These are phyloP conservation scores for Drosophila kambysellisi DNA, from an alignment of 2,888 invertebrate genomes.

Conservation along the genomic window DNA sequence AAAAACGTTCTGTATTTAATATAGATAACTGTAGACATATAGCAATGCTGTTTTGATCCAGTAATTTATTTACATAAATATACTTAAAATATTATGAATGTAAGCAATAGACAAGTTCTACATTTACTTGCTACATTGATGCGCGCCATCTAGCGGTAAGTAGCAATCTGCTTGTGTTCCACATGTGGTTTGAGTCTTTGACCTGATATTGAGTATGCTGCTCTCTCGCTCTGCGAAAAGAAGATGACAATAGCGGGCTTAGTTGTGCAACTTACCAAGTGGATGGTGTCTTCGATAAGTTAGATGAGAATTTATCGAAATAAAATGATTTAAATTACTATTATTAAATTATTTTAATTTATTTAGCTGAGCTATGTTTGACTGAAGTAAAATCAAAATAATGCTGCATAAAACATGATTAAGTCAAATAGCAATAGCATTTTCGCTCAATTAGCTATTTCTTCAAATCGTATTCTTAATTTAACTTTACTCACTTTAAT, in stretches of 20 bases:
- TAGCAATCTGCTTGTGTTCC: not conserved
- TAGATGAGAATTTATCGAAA: constrained; percentile 19
- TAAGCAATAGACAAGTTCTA: not conserved
- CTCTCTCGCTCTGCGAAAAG: constrained; percentile 24
- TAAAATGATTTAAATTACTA: not conserved
- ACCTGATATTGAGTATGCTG: not conserved
- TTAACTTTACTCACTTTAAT: not conserved
- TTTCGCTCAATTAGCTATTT: not conserved
- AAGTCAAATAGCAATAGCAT: not conserved
- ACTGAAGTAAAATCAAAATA: not conserved
- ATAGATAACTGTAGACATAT: not conserved
- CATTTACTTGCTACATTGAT: not conserved
- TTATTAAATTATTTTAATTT: not conserved
- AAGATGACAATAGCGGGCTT: constrained; percentile 10
- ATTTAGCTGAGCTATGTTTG: not conserved
- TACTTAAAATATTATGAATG: too few relatives aligned
- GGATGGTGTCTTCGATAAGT: constrained; percentile 33
- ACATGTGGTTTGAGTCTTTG: constrained; percentile 20
- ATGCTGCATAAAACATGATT: not conserved
- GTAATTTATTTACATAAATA: not conserved
- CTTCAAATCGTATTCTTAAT: not conserved
- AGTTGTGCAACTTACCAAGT: not conserved
- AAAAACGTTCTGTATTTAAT: not conserved
- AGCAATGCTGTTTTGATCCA: not conserved
- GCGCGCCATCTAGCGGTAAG: constrained; percentile 32